phyloP scores from a whole-genome alignment of 2,797 vertebrate genomes.

The Rhodeus uyekii region DNA sequence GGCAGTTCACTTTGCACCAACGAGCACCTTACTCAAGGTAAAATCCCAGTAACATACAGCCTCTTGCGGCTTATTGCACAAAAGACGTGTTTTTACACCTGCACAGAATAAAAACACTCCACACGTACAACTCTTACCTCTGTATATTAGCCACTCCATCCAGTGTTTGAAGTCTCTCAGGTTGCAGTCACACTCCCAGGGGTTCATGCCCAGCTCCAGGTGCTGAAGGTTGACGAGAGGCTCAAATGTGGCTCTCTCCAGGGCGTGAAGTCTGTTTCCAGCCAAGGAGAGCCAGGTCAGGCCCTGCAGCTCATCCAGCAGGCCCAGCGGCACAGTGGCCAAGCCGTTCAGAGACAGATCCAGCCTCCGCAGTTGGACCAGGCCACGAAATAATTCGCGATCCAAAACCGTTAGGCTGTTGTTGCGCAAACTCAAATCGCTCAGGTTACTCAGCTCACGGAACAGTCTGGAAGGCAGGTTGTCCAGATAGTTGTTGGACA shows the following conservation, averaged over 20 bases:
- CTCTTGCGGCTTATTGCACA: background rate
- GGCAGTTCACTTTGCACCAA: background rate
- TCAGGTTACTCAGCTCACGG: conserved; percentile 88
- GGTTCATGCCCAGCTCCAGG: conserved; percentile 93
- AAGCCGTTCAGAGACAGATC: conserved; percentile 95
- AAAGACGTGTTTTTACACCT: conserved; percentile 21
- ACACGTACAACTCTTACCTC: conserved; percentile 78
- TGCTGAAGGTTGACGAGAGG: conserved; percentile 89
- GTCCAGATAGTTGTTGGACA: conserved; percentile 98
- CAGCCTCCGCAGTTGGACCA: conserved; percentile 83
- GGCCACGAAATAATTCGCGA: conserved; percentile 85
- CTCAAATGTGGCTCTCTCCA: conserved; percentile 94
- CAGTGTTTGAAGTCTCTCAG: conserved; percentile 97
- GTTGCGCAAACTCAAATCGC: conserved; percentile 89
- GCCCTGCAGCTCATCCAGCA: conserved; percentile 86
- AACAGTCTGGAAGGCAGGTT: conserved; percentile 90
- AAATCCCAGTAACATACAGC: background rate
- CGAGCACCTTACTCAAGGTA: background rate
- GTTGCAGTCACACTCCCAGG: conserved; percentile 98
- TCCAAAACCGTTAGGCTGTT: conserved; percentile 94
- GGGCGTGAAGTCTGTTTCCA: conserved; percentile 89
- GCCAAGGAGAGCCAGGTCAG: conserved; percentile 91
- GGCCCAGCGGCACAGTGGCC: conserved; percentile 85
- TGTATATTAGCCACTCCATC: conserved; percentile 98
- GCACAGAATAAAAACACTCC: conserved; percentile 20